Evolutionary conservation across 2,888 invertebrate genomes (phyloP).

Genomic region (Diarsia brunnea): DNA sequence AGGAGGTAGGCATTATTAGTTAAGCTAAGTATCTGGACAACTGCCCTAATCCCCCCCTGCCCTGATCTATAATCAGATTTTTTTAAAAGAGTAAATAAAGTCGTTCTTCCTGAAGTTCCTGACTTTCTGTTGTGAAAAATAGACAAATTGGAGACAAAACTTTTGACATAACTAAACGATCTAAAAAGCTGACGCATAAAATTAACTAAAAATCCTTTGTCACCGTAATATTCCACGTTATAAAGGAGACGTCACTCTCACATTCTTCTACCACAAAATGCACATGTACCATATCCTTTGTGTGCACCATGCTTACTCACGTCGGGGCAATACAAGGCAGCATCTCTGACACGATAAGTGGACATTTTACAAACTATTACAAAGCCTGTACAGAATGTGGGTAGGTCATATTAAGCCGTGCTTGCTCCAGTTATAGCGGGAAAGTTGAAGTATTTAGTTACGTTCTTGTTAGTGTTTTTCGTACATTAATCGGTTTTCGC

Average conservation of each 20-base stretch:
- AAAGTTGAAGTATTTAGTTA: constrained; percentile 67
- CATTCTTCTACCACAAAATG: not conserved
- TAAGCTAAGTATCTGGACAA: too few species aligned
- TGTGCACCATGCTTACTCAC: constrained; percentile 1
- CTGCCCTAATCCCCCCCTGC: too few species aligned
- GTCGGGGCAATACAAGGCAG: constrained; percentile 6
- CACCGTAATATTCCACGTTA: too few species aligned
- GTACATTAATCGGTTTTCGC: constrained; percentile 21
- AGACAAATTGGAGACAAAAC: too few species aligned
- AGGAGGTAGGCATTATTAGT: too few species aligned
- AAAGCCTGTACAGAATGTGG: constrained; percentile 61
- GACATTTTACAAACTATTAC: constrained; percentile 71
- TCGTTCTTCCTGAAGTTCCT: too few species aligned
- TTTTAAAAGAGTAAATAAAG: too few species aligned
- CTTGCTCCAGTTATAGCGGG: constrained; percentile 66
- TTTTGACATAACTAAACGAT: too few species aligned
- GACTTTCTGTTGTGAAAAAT: too few species aligned
- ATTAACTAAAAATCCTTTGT: too few species aligned
- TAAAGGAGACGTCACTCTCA: constrained; percentile 3
- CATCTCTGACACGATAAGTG: constrained; percentile 67
- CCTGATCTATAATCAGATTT: too few species aligned
- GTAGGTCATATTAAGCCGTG: constrained; percentile 64
- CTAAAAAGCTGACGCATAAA: too few species aligned
- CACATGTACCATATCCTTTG: not conserved
- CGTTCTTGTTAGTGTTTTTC: constrained; percentile 33